A percentile compares a stretch with the other conserved stretches of the same genome.
Evolutionary conservation across 2,797 vertebrate species (phyloP).

Genomic region (Pseudochirops corinnae): DNA sequence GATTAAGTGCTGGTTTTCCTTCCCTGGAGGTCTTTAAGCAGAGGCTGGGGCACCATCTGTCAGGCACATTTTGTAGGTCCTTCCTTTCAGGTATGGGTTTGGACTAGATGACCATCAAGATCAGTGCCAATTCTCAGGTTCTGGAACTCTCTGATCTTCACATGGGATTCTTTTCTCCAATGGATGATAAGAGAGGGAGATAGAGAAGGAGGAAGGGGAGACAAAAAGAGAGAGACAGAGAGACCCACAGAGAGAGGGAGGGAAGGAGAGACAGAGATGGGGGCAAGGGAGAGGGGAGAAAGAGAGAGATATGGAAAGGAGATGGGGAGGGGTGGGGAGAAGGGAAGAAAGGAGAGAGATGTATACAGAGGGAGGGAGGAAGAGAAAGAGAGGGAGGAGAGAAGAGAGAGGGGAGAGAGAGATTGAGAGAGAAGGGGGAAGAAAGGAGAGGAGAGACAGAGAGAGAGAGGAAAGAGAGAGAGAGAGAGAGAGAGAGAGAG

Average conservation of each 20-base stretch:
- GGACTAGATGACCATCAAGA: not conserved
- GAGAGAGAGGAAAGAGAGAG: not conserved
- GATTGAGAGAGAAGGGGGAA: not conserved
- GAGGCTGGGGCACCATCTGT: not conserved
- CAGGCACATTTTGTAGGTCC: not conserved
- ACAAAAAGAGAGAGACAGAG: not conserved
- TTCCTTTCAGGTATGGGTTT: not conserved
- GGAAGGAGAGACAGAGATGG: too few relatives aligned
- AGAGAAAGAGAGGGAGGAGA: not conserved
- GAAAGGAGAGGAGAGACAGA: not conserved
- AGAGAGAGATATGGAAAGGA: not conserved
- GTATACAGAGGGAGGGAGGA: not conserved
- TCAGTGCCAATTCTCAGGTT: not conserved
- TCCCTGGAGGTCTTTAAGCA: not conserved
- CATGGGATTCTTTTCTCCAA: not conserved
- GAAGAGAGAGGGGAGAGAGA: not conserved
- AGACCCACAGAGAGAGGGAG: too few relatives aligned
- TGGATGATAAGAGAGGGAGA: too few relatives aligned
- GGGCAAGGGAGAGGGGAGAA: not conserved
- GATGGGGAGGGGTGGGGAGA: too few relatives aligned
- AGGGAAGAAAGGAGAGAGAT: not conserved
- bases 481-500: not conserved
- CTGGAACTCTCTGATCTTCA: not conserved
- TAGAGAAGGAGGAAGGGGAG: not conserved
- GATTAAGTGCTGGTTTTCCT: not conserved